Conservation (phyloP, 1,140 invertebrate genomes). For the Pseudomyrmex cubaensis region DNA sequence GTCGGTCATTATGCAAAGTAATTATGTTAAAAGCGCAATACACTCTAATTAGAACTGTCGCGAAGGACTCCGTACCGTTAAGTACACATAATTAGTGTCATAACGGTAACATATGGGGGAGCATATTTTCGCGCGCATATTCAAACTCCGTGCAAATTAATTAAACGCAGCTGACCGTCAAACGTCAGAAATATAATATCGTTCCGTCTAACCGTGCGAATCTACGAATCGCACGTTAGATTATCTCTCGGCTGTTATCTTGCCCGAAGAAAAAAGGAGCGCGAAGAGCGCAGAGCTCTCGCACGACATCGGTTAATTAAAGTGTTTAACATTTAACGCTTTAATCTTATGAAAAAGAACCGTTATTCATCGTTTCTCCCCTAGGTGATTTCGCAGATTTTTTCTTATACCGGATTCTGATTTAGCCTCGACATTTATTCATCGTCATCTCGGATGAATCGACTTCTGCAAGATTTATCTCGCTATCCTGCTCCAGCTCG, state of each 20-base stretch:
- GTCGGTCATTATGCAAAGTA: no score
- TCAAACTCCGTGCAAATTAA: slow-evolving; percentile 17
- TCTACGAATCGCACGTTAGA: background rate
- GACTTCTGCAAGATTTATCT: slow-evolving; percentile 40
- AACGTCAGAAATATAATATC: slow-evolving; percentile 39
- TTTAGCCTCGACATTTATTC: background rate
- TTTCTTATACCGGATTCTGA: background rate
- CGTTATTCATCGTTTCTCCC: slow-evolving; percentile 1
- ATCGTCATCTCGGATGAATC: slow-evolving; percentile 25
- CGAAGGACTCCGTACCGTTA: background rate
- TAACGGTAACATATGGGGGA: slow-evolving; percentile 21
- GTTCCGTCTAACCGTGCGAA: slow-evolving; percentile 31
- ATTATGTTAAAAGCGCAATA: background rate
- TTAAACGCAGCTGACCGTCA: slow-evolving; percentile 18
- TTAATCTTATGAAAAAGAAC: background rate
- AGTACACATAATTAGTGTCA: background rate
- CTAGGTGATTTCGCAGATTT: background rate
- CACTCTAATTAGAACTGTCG: background rate
- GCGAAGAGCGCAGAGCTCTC: background rate
- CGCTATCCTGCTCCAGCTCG: slow-evolving; percentile 1
- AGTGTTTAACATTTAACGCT: background rate
- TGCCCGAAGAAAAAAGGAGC: no score
- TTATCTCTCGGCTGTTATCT: background rate
- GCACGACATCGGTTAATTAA: slow-evolving; percentile 15
- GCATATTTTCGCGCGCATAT: slow-evolving; percentile 11